Conservation (phyloP, 2,113 vertebrate genomes). For the Tauraco erythrolophus region DNA sequence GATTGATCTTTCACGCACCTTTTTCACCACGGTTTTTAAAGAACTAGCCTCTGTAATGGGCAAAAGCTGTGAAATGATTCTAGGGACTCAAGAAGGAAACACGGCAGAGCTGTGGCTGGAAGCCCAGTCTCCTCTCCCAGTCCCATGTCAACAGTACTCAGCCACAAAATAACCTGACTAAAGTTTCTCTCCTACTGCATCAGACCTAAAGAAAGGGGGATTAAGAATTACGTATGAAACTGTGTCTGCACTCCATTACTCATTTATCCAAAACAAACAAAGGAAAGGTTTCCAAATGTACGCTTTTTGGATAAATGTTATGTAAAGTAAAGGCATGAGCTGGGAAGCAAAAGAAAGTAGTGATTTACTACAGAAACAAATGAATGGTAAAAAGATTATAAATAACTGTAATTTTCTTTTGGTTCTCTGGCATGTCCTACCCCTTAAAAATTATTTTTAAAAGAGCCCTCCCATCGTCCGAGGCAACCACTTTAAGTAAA, state of each 20-base stretch:
- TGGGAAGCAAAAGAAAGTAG: background rate
- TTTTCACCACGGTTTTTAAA: accelerated
- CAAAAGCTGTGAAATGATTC: background rate
- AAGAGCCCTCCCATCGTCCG: background rate
- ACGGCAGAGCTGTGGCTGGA: background rate
- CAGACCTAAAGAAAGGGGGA: background rate
- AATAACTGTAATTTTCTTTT: constrained; percentile 1
- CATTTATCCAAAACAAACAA: constrained; percentile 13
- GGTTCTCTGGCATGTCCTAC: background rate
- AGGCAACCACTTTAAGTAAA: background rate
- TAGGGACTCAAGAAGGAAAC: background rate
- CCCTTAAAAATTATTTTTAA: background rate
- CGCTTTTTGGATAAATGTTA: background rate
- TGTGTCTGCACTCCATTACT: background rate
- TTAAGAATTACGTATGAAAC: background rate
- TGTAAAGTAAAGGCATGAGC: background rate
- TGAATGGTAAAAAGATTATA: background rate
- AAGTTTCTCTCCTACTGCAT: background rate
- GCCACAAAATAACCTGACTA: background rate
- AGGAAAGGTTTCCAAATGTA: constrained; percentile 13
- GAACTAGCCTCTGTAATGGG: background rate
- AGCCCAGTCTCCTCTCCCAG: background rate
- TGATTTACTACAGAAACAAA: constrained; percentile 11
- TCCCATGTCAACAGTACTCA: background rate
- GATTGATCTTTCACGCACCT: background rate